Base-by-base conservation (phyloP, 2,888 invertebrate genomes). In the Habrosyne pyritoides region DNA sequence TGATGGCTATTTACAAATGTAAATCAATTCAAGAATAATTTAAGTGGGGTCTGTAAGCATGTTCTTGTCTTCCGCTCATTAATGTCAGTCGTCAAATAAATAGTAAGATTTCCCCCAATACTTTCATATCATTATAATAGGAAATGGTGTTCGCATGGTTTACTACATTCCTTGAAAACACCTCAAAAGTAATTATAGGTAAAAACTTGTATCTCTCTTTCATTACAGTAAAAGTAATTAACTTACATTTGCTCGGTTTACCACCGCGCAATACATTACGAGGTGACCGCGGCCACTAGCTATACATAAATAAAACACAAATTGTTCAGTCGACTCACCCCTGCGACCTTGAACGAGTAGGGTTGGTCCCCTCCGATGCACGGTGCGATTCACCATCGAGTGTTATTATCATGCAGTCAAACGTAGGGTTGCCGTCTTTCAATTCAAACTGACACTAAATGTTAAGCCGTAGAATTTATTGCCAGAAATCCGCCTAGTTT, bases 331-430 rank as follows among this genome's bases (percentile, higher is more conserved):
- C 60, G 67, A 70, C 63, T 78, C 84, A 84, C 86, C 87, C 87
- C 75, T 74, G 62, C 71, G 86, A 86, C 87, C 87, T 87, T 87
- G 87, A 74, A 60, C 70, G 64, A 50, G 64, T 81, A 84, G 85
- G 87, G 86, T 82, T 79, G 80, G 72, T 74, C 84, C 85, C 86
- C 78, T 76, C 67, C 59, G 65, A 59, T 70, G 71, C 67, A 70
- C 66, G 71, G 66, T 61, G 57, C 68, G 67, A 72, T 74, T 71
- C 69, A 62, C 57, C 47, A 66, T 64, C 66, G 64, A 69, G 66
- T 69, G 67, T 68, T 71, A 73, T 69, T 73, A 69, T 73, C 70
- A 71, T 69, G 70, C 57, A 64, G 52, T 55, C 53, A 56, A 54
- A 54, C 57, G 50, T 53, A 53, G 63, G 64, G 64, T 61, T 63